Evolutionary conservation across 2,797 vertebrate species (phyloP).

Genomic region (Pseudomugil tenellus): DNA sequence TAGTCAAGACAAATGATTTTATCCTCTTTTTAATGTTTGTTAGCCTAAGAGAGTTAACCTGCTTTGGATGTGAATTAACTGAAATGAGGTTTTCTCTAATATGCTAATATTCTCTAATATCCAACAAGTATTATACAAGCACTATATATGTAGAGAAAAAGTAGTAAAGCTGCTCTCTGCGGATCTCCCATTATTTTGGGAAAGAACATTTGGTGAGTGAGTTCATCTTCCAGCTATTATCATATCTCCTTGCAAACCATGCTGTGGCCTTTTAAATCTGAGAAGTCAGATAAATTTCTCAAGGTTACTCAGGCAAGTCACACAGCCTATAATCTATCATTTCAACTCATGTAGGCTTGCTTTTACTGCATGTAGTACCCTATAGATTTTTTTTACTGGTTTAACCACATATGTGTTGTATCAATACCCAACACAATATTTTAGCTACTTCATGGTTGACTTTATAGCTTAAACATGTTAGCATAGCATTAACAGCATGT

Average conservation of each 20-base stretch:
- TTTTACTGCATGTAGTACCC: neutral
- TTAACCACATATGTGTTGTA: neutral
- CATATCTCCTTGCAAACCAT: conserved; percentile 15
- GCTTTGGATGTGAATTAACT: neutral
- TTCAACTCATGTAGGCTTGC: neutral
- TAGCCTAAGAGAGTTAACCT: neutral
- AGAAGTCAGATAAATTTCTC: neutral
- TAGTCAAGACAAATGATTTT: conserved; percentile 9
- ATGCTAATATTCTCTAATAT: no score
- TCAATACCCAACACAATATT: no score
- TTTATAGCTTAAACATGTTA: neutral
- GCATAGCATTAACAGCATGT: no score
- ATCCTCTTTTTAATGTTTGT: no score
- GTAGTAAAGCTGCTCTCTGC: neutral
- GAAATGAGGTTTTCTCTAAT: neutral
- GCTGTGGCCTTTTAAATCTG: neutral
- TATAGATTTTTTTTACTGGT: neutral
- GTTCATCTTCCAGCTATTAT: conserved; percentile 12
- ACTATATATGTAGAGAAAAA: neutral
- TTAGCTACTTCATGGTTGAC: no score
- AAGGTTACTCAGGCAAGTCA: neutral
- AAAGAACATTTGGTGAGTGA: neutral
- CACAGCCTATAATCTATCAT: neutral
- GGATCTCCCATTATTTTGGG: neutral
- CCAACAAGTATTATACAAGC: conserved; percentile 4